These are phyloP conservation scores for Podotricha telesiphe DNA, from an alignment of 2,888 invertebrate genomes.

Conservation along the genomic window DNA sequence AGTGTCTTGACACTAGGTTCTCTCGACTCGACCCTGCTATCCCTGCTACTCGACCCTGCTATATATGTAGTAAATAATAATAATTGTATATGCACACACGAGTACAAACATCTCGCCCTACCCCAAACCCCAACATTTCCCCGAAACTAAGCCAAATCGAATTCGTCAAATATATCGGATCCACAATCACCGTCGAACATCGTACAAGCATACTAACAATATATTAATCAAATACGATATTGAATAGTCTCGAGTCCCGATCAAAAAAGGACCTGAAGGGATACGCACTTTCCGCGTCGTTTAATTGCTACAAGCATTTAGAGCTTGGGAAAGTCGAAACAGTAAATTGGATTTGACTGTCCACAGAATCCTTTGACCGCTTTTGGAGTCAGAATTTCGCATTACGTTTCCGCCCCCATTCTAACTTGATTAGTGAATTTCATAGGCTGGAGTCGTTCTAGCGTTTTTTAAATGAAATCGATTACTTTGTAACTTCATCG, in stretches of 20 bases:
- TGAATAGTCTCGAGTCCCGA: conserved; percentile 43
- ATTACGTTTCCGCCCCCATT: conserved; percentile 63
- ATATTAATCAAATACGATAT: conserved; percentile 43
- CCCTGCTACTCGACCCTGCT: too few species aligned
- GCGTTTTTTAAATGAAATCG: conserved; percentile 43
- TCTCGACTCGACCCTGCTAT: too few species aligned
- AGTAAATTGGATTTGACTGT: conserved; percentile 78
- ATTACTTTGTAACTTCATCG: conserved; percentile 23
- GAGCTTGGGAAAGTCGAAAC: conserved; percentile 72
- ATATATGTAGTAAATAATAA: too few species aligned
- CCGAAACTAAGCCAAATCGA: too few species aligned
- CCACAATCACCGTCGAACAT: conserved; percentile 12
- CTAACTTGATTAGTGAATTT: conserved; percentile 78
- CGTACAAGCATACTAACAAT: conserved; percentile 6
- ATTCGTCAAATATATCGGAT: neutral
- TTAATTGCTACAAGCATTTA: conserved; percentile 78
- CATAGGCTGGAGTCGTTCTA: conserved; percentile 48
- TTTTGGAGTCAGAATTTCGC: conserved; percentile 71
- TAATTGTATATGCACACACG: too few species aligned
- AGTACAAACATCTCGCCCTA: too few species aligned
- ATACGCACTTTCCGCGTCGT: conserved; percentile 75
- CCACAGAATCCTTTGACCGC: conserved; percentile 71
- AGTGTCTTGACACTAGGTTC: too few species aligned
- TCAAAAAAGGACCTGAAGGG: conserved; percentile 62
- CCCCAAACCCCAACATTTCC: too few species aligned